Percentiles rank a stretch among this genome's conserved stretches.
These are phyloP conservation scores for Mesorhabditis sp. DNA, from an alignment of 2,888 invertebrate genomes.

Conservation along the genomic window DNA sequence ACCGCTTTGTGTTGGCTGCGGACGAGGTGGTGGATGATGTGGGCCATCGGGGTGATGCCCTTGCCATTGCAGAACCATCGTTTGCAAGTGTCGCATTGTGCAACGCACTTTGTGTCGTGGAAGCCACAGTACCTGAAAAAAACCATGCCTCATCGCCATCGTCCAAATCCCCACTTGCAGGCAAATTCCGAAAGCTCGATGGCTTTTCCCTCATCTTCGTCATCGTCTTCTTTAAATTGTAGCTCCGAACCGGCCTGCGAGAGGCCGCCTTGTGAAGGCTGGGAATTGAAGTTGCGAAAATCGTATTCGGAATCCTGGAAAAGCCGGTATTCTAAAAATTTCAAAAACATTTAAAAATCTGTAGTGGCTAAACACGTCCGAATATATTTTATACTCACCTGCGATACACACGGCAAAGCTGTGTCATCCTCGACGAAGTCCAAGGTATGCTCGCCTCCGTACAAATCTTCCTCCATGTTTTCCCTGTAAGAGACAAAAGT, in stretches of 20 bases:
- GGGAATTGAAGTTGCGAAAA: background rate
- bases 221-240: background rate
- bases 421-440: background rate
- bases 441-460: background rate
- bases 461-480: background rate
- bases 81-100: conserved; percentile 95
- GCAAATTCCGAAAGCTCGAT: background rate
- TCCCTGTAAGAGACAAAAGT: no score
- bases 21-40: conserved; percentile 96
- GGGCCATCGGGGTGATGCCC: conserved; percentile 67
- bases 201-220: conserved; percentile 23
- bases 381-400: background rate
- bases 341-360: background rate
- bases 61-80: conserved; percentile 99
- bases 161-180: conserved; percentile 60
- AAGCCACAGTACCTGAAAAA: conserved; percentile 87
- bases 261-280: background rate
- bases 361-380: no score
- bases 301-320: background rate
- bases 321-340: background rate
- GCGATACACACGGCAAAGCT: background rate
- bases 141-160: background rate
- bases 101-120: conserved; percentile 92
- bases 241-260: background rate
- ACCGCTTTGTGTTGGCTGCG: conserved; percentile 99